phyloP scores from a whole-genome alignment of 2,113 vertebrate genomes.

The Neolamprologus variostigma region DNA sequence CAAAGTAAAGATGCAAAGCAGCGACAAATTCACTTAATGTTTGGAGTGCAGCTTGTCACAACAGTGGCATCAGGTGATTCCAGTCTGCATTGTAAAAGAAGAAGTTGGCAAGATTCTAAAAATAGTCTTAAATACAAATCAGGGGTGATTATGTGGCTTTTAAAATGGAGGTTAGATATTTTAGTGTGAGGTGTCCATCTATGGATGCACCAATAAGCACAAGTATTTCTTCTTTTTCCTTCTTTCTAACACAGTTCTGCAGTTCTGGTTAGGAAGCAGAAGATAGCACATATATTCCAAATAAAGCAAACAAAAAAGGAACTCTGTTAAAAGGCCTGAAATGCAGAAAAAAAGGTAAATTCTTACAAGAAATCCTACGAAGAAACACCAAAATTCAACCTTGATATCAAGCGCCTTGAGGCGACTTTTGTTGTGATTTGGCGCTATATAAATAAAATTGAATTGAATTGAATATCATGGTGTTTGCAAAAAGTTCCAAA shows the following conservation, averaged over 20 bases:
- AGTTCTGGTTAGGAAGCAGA: background rate
- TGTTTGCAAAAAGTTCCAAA: background rate
- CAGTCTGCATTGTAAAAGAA: background rate
- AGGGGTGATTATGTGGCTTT: background rate
- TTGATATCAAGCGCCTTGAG: too few species aligned
- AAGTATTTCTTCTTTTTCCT: background rate
- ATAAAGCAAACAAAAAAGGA: background rate
- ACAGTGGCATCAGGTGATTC: constrained; percentile 14
- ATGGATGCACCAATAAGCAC: background rate
- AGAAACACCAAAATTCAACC: background rate
- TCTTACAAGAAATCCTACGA: background rate
- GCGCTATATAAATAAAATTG: too few species aligned
- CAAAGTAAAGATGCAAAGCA: constrained; percentile 24
- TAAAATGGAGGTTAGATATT: background rate
- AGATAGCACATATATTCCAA: background rate
- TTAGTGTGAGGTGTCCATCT: background rate
- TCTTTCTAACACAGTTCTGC: background rate
- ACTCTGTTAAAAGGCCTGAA: background rate
- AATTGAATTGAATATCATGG: too few species aligned
- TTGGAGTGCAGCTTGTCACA: constrained; percentile 31
- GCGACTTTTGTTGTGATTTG: too few species aligned
- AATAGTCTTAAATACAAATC: background rate
- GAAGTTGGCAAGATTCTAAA: background rate
- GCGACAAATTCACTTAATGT: constrained; percentile 44
- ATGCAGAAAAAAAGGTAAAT: background rate